Evolutionary conservation across 2,888 invertebrate genomes (phyloP), one percentile per base, ranked within the genome.

Genomic region (Carterocephalus palaemon): DNA sequence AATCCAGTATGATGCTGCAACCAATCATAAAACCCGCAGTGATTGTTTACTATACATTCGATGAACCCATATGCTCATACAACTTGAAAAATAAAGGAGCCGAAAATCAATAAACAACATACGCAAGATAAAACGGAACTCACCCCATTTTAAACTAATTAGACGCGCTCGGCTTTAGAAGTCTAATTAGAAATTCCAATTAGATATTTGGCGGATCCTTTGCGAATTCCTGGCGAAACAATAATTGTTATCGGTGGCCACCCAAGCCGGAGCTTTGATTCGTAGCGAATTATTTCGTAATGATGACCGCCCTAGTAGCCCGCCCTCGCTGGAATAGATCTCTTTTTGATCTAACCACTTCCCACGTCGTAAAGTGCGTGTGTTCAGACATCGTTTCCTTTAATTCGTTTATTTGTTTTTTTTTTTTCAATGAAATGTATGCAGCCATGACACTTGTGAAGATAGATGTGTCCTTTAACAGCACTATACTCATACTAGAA

Each of bases 171-270:
- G 43, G 62, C 61, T 64, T 70, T 59, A 61, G 62, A 64, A 68
- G 66, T 75, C 76, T 82, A 82, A 83, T 84, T 82, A 79, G 70
- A 80, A 81, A 84, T 85, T 84, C 85, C 84, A 83, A 82, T 84
- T 82, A 81, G 79, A 82, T 82, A 78, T 83, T 81, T 75, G 67
- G 67, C 64, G 66, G 64, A 67, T 67, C 71, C 71, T 70, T 64
- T 60, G 47, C 51, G 59, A 67, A 79, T 76, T 73, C 73, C 70
- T 70, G 70, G 75, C 73, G 70, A 71, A 75, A 71, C 74, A 79
- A 80, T 78, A 68, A 80, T 83, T 80, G 80, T 80, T 83, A 75
- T 78, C 71, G 70, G 66, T 60, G 75, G 69, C 72, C 76, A 73
- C 64, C 73, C 74, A 72, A 70, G 73, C 75, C 64, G 60, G 61